Base-by-base conservation (phyloP, 2,888 invertebrate genomes). In the Nesidiocoris tenuis region DNA sequence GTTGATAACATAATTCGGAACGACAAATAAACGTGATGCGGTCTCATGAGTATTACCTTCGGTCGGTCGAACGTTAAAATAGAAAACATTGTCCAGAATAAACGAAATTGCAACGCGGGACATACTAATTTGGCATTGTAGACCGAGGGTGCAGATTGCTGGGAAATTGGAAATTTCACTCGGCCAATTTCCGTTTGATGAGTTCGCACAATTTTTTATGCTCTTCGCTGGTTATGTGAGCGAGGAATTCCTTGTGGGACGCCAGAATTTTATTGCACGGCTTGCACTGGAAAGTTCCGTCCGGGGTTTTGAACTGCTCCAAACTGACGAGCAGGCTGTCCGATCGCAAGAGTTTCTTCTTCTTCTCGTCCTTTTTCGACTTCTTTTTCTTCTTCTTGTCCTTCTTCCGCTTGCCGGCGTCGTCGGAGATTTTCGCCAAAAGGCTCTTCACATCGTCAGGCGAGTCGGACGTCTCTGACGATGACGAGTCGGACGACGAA, bases 361-460 rank as follows among this genome's bases (percentile, higher is more conserved):
- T 25, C 21, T 70, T 70, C 70, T 68, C 57, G 18, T 59, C 59
- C 21, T 70, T 59, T 18, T 7, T 17, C 24, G 57, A 59, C 59
- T 70, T 70, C 2, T 59, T 18, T 12, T 70, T 59, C 23, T 70
- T 70, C 17, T 23, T 59, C 70, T 70, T 70, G 24, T 70, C 59
- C 24, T 59, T 70, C 24, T 59, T 59, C 5, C 12, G 3, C 39
- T 39, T 39, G 39, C 25, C 70, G 7, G n/a, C 16, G 17, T 1
- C 59, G 7, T 59, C 24, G 7, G 70, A 59, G 7, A 57, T 18
- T 18, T 59, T 57, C 57, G 57, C 25, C 23, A 70, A 18, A 17
- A 57, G 22, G 12, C 57, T 23, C 3, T 63, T 21, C 9, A 63
- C 63, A 12, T 19, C 16, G 7, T 21, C 16, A 1, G 70, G 24